phyloP scores from a whole-genome alignment of 2,888 invertebrate species.

The Tachina fera region DNA sequence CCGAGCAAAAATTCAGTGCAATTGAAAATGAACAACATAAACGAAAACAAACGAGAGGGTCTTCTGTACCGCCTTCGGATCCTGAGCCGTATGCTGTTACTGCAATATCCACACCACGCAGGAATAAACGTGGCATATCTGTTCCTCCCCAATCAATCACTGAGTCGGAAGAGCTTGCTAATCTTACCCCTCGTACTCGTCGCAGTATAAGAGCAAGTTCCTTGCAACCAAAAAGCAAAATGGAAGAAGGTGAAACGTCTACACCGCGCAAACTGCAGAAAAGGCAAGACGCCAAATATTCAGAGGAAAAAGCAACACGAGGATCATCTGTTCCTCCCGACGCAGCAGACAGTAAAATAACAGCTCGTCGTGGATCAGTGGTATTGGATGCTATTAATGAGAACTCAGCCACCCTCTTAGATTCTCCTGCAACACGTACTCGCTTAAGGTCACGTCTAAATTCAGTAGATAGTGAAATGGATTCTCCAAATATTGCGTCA shows the following conservation, averaged over 20 bases:
- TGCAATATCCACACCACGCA: conserved; percentile 60
- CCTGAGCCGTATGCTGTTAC: not conserved
- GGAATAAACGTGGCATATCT: conserved; percentile 73
- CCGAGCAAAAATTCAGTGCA: conserved; percentile 4
- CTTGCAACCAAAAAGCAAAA: conserved; percentile 56
- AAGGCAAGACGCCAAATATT: conserved; percentile 5
- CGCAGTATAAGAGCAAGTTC: conserved; percentile 54
- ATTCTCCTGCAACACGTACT: conserved; percentile 75
- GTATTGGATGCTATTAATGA: conserved; percentile 76
- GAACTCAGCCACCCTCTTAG: conserved; percentile 61
- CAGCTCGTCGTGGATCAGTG: conserved; percentile 70
- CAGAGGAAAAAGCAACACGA: conserved; percentile 20
- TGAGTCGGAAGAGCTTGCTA: conserved; percentile 44
- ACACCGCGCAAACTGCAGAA: conserved; percentile 34
- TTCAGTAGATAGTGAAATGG: conserved; percentile 74
- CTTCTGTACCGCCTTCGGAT: conserved; percentile 51
- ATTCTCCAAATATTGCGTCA: conserved; percentile 61
- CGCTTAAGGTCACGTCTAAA: conserved; percentile 73
- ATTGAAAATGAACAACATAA: conserved; percentile 9
- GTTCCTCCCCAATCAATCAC: conserved; percentile 68
- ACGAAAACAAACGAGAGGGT: conserved; percentile 32
- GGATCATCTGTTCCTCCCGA: conserved; percentile 61
- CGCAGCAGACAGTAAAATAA: conserved; percentile 63
- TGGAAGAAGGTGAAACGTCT: conserved; percentile 29
- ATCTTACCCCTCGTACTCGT: conserved; percentile 46